Evolutionary conservation across 2,113 vertebrate species (phyloP).

Genomic region (Lamprotornis superbus): DNA sequence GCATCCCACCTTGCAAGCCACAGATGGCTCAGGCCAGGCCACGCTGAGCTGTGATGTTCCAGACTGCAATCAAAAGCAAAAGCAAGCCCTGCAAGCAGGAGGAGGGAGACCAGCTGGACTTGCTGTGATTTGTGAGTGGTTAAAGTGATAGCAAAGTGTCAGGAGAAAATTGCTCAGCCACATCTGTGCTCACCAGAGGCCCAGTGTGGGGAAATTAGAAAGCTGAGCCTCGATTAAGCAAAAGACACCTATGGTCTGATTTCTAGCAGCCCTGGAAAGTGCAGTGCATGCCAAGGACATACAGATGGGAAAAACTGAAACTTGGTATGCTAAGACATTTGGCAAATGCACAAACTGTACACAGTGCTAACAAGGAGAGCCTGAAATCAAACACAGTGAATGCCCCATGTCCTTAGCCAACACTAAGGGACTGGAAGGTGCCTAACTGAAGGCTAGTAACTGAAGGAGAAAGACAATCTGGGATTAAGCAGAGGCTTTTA

Average conservation of each 20-base stretch:
- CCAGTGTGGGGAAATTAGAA: fast-evolving
- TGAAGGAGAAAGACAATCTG: neutral
- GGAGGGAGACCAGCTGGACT: neutral
- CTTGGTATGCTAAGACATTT: neutral
- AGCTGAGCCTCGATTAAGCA: neutral
- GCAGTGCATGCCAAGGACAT: neutral
- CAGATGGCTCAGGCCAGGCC: neutral
- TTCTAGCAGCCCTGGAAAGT: neutral
- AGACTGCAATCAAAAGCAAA: neutral
- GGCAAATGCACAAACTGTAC: neutral
- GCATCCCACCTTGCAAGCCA: neutral
- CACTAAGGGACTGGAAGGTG: fast-evolving
- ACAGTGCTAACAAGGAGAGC: neutral
- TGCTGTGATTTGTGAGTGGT: neutral
- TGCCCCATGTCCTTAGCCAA: neutral
- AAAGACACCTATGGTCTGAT: neutral
- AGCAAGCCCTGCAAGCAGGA: neutral
- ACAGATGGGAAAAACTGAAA: neutral
- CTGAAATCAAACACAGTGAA: fast-evolving
- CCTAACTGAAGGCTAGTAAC: neutral
- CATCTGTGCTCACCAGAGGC: neutral
- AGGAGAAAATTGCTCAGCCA: neutral
- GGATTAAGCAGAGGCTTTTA: neutral
- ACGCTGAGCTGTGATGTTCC: fast-evolving
- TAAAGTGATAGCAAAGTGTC: neutral